Conservation (phyloP, 2,888 invertebrate genomes). For the Drosophila imparisetae region DNA sequence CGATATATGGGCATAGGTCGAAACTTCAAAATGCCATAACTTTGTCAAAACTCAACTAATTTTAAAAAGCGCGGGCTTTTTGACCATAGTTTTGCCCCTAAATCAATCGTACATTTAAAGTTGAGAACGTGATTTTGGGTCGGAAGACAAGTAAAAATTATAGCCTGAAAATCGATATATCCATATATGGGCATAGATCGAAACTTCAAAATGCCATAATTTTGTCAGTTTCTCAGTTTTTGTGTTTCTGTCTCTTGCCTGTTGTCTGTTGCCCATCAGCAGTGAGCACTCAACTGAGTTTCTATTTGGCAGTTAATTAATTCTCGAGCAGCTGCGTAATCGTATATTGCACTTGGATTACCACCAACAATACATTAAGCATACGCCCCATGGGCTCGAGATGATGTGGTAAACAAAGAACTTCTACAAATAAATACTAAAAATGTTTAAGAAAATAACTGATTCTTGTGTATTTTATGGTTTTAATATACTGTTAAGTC, state of each 20-base stretch:
- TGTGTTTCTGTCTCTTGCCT: conserved; percentile 20
- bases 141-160: too few species aligned
- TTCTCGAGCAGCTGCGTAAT: conserved; percentile 53
- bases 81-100: too few species aligned
- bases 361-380: conserved; percentile 41
- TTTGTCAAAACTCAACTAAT: too few species aligned
- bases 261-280: conserved; percentile 40
- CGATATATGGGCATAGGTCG: too few species aligned
- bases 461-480: not conserved
- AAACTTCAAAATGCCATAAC: too few species aligned
- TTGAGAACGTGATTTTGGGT: too few species aligned
- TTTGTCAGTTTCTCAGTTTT: too few species aligned
- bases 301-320: conserved; percentile 62
- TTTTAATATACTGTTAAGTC: not conserved
- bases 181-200: too few species aligned
- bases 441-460: not conserved
- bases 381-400: conserved; percentile 22
- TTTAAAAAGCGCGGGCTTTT: too few species aligned
- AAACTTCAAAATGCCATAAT: too few species aligned
- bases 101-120: too few species aligned
- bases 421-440: not conserved
- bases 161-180: too few species aligned
- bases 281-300: conserved; percentile 31
- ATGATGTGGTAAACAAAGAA: not conserved
- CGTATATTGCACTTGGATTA: conserved; percentile 43